Evolutionary conservation across 2,888 invertebrate genomes (phyloP), one percentile per base, ranked within the genome.

Genomic region (Bellardia pandia): DNA sequence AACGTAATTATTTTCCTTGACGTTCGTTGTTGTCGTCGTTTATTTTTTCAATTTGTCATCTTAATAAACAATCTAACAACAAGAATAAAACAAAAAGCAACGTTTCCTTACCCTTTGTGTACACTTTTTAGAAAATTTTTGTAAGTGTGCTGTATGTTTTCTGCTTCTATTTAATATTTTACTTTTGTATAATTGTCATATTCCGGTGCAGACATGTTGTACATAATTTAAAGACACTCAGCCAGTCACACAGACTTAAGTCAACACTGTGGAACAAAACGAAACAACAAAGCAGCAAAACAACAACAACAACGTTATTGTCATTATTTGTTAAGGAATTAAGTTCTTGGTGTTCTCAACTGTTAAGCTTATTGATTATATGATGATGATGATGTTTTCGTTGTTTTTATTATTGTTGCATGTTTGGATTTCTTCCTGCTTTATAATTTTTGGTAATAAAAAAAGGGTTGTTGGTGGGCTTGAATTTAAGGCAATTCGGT

Each of bases 141-240:
- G 42, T 81, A 16, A 37, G 13, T 56, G 2, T 40, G 64, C 76
- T 68, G 30, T 23, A 40, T 23, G 64, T 51, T 72, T 9, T 37
- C 11, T 75, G 37, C 45, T 30, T 37, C 33, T 14, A 16, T 51
- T 64, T 60, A 14, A 33, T 51, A 9, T 42, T 82, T 58, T 40
- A n/a, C 69, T 66, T 48, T 84, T 81, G 69, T 76, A 45, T 88
- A 82, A 85, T 82, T 85, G 76, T 81, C 60, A 76, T 84, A 84
- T 86, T 86, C 86, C 86, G 84, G 76, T 84, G 84, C 72, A 86
- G 86, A 86, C 86, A 84, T 80, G 58, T 84, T 84, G 23, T 23
- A 23, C 72, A 78, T 84, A 84, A 62, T 75, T 69, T 58, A 76
- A 80, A 76, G 66, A 72, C 60, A 86, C 81, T 71, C 74, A 60